A percentile compares a stretch with the other conserved stretches of the same genome.
phyloP scores from a whole-genome alignment of 2,113 vertebrate genomes.

The Carettochelys insculpta region DNA sequence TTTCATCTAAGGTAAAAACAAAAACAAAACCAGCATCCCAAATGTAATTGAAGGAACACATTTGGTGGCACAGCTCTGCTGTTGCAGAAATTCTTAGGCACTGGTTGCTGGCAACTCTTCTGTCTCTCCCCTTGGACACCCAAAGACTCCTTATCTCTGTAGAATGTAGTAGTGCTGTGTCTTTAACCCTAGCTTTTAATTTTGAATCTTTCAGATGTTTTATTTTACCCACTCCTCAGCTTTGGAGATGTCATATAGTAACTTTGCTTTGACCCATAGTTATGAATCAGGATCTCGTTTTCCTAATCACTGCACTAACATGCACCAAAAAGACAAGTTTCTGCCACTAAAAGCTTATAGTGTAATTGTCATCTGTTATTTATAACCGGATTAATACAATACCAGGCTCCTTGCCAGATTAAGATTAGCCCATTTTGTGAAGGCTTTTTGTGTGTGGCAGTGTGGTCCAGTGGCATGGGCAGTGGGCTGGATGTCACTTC shows the following conservation, averaged over 20 bases:
- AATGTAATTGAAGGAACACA: accelerated
- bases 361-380: accelerated
- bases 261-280: background rate
- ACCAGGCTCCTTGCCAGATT: background rate
- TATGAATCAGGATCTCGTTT: background rate
- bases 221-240: too few species aligned
- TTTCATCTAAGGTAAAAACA: background rate
- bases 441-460: background rate
- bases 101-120: background rate
- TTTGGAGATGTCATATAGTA: background rate
- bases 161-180: background rate
- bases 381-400: background rate
- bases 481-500: background rate
- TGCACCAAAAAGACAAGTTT: background rate
- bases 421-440: background rate
- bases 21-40: background rate
- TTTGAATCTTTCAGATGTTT: background rate
- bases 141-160: background rate
- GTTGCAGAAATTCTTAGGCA: background rate
- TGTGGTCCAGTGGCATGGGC: background rate
- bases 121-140: background rate
- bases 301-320: background rate
- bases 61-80: background rate
- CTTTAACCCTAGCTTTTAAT: background rate
- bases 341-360: background rate